phyloP scores from a whole-genome alignment of 2,888 invertebrate species.

The Harpalus rufipes region DNA sequence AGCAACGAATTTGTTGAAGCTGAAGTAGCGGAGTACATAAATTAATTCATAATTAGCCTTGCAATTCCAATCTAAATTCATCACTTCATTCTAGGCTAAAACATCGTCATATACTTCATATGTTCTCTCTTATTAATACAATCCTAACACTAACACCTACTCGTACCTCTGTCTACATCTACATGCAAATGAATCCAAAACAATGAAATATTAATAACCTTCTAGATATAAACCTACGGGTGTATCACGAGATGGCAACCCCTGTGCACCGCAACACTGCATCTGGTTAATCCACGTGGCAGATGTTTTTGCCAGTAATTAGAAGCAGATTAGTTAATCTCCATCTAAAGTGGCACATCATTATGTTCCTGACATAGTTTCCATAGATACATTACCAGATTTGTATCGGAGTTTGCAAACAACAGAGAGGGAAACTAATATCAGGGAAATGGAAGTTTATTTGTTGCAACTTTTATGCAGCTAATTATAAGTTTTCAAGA shows the following conservation, averaged over 20 bases:
- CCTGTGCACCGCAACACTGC: not conserved
- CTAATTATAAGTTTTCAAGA: no score
- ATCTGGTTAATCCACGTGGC: slow-evolving; percentile 47
- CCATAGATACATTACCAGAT: not conserved
- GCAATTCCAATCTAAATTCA: not conserved
- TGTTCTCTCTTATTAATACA: slow-evolving; percentile 6
- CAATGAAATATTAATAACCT: slow-evolving; percentile 31
- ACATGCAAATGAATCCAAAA: slow-evolving; percentile 32
- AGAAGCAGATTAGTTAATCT: slow-evolving; percentile 55
- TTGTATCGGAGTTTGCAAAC: no score
- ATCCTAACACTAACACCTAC: not conserved
- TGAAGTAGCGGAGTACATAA: not conserved
- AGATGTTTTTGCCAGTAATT: slow-evolving; percentile 58
- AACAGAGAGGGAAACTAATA: no score
- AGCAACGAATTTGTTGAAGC: not conserved
- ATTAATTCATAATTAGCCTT: not conserved
- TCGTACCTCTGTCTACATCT: not conserved
- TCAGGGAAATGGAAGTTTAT: no score
- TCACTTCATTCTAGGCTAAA: not conserved
- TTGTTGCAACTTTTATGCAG: no score
- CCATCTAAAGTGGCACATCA: slow-evolving; percentile 59
- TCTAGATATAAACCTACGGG: not conserved
- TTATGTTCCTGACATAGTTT: slow-evolving; percentile 43
- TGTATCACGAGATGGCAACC: not conserved
- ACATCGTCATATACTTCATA: not conserved